These are phyloP conservation scores for Drosophila ercepeae DNA, from an alignment of 1,140 invertebrate genomes.

Conservation along the genomic window DNA sequence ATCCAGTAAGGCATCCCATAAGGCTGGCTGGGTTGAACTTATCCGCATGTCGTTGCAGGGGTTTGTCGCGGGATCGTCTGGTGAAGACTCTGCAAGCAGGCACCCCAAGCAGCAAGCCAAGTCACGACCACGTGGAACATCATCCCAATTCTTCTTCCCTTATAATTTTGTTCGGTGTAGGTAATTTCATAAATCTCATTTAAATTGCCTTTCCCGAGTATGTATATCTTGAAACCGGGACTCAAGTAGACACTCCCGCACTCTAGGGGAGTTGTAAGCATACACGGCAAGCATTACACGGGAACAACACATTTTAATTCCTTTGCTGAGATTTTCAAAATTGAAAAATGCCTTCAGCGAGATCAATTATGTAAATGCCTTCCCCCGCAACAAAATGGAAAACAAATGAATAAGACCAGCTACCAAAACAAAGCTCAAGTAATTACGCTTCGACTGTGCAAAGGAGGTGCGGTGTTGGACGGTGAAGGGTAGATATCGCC, in stretches of 20 bases:
- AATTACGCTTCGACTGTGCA: conserved; percentile 29
- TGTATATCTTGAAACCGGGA: not conserved
- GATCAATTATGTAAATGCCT: conserved; percentile 46
- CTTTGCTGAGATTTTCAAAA: conserved; percentile 40
- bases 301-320: conserved; percentile 44
- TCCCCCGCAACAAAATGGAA: not conserved
- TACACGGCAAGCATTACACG: conserved; percentile 34
- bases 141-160: conserved; percentile 11
- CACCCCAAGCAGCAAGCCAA: conserved; percentile 69
- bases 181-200: conserved; percentile 77
- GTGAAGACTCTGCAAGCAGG: conserved; percentile 1
- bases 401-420: conserved; percentile 10
- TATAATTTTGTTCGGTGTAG: conserved; percentile 59
- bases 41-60: conserved; percentile 17
- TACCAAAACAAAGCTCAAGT: conserved; percentile 51
- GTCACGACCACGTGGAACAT: conserved; percentile 35
- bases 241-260: conserved; percentile 2
- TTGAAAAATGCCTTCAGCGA: conserved; percentile 39
- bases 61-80: conserved; percentile 41
- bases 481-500: conserved; percentile 28
- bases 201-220: conserved; percentile 36
- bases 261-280: conserved; percentile 27
- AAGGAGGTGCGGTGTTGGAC: too few relatives aligned
- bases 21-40: too few relatives aligned
- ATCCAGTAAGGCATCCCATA: too few relatives aligned